These are phyloP conservation scores for Heliothis subflexa DNA, from an alignment of 1,140 invertebrate genomes.

Conservation along the genomic window DNA sequence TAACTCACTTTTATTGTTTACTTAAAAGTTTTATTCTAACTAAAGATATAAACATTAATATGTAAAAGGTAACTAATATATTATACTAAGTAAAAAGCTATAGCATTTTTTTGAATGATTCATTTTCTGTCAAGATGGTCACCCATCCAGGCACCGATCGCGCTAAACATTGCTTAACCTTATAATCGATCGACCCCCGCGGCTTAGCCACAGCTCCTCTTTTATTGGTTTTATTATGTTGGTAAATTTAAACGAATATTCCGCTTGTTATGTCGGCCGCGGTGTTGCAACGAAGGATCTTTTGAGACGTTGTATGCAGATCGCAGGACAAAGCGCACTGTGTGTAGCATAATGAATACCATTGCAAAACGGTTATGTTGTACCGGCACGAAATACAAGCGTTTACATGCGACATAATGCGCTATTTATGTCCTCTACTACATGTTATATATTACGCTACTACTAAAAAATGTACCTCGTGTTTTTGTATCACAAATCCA, in stretches of 20 bases:
- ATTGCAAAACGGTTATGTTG: conserved; percentile 18
- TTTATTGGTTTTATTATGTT: too few species aligned
- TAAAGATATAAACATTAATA: neutral
- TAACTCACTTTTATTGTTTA: conserved; percentile 18
- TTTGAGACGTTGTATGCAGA: conserved; percentile 24
- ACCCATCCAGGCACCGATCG: too few species aligned
- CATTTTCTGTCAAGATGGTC: too few species aligned
- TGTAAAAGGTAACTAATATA: neutral
- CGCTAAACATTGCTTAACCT: too few species aligned
- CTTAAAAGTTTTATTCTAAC: neutral
- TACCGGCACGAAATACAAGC: conserved; percentile 6
- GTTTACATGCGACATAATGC: conserved; percentile 19
- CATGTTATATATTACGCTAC: neutral
- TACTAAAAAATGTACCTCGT: too few species aligned
- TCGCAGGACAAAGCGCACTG: conserved; percentile 21
- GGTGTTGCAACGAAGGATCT: conserved; percentile 12
- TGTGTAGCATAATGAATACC: conserved; percentile 7
- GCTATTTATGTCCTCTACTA: neutral
- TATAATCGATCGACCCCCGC: too few species aligned
- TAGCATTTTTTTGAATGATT: too few species aligned
- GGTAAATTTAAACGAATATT: neutral
- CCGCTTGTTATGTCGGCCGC: neutral
- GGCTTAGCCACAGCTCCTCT: too few species aligned
- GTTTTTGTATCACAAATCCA: too few species aligned
- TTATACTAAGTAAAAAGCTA: too few species aligned